Evolutionary conservation across 1,140 invertebrate genomes (phyloP).

Genomic region (Fopius arisanus): DNA sequence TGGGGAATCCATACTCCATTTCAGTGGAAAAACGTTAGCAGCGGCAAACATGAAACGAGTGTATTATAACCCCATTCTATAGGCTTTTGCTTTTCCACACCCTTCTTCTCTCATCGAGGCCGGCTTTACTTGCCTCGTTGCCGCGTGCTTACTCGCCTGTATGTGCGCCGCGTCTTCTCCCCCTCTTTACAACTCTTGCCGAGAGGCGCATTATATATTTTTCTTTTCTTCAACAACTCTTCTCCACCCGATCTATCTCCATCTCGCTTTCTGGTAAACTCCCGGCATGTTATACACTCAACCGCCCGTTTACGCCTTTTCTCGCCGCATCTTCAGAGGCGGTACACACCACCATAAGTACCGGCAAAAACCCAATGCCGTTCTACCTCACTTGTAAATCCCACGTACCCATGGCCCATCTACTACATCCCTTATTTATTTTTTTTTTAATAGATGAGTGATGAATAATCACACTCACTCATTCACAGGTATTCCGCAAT

Average conservation of each 20-base stretch:
- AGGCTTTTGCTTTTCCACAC: conserved; percentile 7
- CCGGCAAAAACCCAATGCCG: not conserved
- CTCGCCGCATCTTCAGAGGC: conserved; percentile 12
- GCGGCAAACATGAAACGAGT: conserved; percentile 14
- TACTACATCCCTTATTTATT: not conserved
- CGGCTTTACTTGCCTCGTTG: conserved; percentile 23
- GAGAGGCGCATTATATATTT: conserved; percentile 10
- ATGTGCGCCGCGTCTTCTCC: conserved; percentile 6
- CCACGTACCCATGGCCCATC: not conserved
- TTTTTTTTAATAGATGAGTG: not conserved
- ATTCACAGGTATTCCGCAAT: not conserved
- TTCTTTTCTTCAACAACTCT: conserved; percentile 6
- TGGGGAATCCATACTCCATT: not conserved
- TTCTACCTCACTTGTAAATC: not conserved
- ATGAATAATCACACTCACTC: not conserved
- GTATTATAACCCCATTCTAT: conserved; percentile 20
- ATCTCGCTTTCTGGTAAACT: not conserved
- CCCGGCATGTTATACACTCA: conserved; percentile 12
- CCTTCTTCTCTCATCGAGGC: not conserved
- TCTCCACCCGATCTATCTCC: not conserved
- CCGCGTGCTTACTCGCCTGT: conserved; percentile 28
- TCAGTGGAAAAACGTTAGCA: conserved; percentile 8
- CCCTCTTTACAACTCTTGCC: not conserved
- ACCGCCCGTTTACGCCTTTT: conserved; percentile 13
- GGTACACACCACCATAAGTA: not conserved